A percentile compares a stretch with the other conserved stretches of the same genome.
Evolutionary conservation across 2,888 invertebrate species (phyloP).

Genomic region (Mesorhabditis belari): DNA sequence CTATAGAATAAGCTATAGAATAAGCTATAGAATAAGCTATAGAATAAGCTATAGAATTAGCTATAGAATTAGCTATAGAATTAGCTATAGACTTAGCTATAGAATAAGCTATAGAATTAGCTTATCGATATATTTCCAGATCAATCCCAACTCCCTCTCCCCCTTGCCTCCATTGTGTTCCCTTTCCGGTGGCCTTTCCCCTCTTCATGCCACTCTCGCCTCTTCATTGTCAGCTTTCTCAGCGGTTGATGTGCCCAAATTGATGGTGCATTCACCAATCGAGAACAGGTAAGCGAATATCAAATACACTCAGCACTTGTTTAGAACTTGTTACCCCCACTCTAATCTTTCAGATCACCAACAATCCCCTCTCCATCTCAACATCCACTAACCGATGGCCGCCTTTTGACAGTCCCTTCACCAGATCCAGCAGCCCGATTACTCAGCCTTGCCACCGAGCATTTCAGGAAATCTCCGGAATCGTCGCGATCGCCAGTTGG

Average conservation of each 20-base stretch:
- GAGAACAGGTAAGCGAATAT: no score
- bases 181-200: not conserved
- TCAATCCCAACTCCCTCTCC: not conserved
- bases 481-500: not conserved
- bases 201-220: not conserved
- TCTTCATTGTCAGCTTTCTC: slow-evolving; percentile 23
- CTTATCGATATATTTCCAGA: not conserved
- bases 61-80: not conserved
- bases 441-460: not conserved
- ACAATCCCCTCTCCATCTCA: slow-evolving; percentile 8
- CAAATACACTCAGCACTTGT: no score
- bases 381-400: slow-evolving; percentile 21
- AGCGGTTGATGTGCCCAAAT: slow-evolving; percentile 30
- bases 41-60: no score
- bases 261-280: slow-evolving; percentile 30
- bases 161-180: not conserved
- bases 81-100: not conserved
- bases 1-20: no score
- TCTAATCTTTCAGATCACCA: not conserved
- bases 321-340: not conserved
- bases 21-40: no score
- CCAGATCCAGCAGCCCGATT: slow-evolving; percentile 14
- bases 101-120: not conserved
- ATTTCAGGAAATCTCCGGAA: not conserved
- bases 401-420: slow-evolving; percentile 33